These are phyloP conservation scores for Noctua janthina DNA, from an alignment of 2,888 invertebrate genomes.

Conservation along the genomic window DNA sequence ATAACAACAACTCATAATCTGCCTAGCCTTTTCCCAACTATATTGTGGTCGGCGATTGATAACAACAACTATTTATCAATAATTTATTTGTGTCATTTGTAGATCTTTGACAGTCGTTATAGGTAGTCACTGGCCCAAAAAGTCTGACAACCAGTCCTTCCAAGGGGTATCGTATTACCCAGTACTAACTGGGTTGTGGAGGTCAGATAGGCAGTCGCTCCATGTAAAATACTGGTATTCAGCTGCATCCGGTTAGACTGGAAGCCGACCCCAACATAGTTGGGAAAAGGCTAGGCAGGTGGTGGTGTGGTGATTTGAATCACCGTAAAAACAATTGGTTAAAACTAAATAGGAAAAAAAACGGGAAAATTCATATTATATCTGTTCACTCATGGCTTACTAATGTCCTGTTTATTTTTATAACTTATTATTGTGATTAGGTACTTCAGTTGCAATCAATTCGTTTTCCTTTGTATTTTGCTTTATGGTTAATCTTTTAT, in stretches of 20 bases:
- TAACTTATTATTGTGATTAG: conserved; percentile 5
- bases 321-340: not conserved
- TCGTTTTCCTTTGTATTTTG: conserved; percentile 49
- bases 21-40: no score
- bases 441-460: conserved; percentile 14
- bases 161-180: no score
- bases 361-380: conserved; percentile 17
- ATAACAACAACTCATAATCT: not conserved
- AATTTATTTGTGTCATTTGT: conserved; percentile 1
- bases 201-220: no score
- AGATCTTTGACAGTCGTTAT: no score
- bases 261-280: no score
- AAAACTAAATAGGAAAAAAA: not conserved
- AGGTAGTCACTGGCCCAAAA: no score
- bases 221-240: no score
- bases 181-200: no score
- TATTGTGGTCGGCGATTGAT: no score
- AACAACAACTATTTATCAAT: not conserved
- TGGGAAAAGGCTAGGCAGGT: no score
- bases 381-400: not conserved
- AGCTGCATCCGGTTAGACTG: no score
- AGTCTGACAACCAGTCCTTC: no score
- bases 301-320: not conserved
- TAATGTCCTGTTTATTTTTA: conserved; percentile 23
- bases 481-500: conserved; percentile 31